Base-by-base conservation (phyloP, 2,797 vertebrate species). In the Lithobates sylvaticus region DNA sequence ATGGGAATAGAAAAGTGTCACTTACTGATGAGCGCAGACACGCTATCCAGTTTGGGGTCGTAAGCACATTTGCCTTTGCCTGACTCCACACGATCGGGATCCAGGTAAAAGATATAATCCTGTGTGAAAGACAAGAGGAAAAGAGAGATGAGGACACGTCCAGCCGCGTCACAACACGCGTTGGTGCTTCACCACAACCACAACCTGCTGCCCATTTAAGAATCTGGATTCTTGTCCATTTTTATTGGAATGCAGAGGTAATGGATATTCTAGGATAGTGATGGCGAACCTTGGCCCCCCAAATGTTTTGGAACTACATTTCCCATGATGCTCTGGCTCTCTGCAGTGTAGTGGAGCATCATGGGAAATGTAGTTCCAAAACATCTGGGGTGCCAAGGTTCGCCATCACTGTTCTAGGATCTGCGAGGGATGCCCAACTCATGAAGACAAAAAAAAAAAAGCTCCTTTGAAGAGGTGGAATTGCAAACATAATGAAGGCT, bases 1-100 rank as follows among this genome's bases (percentile, higher is more conserved):
- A 27, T 29, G 0, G 26, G 65, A 67, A 67, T 67, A 67, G 65
- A 67, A 67, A 13, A 9, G 26, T 67, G 10, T 39, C 29, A 95
- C 98, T 97, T 95, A 99, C 98, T 99, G 93, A 99, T 98, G 92
- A 99, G 95, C 23, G 97, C 96, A 3, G 98, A 99, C 86, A 99
- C 97, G 0, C 97, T 99, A 94, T 99, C 98, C 88, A 99, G 95
- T 95, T 99, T 99, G 89, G 98, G 98, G 92, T 99, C 98, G 0
- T 97, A 99, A 0, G 98, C 97, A 89, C 98, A 99, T 92, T 99
- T 99, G 89, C 98, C 98, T 93, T 99, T 99, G 89, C 98, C 98
- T 21, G 98, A 99, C 94, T 99, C 98, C 90, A 98, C 95, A 93
- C 95, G 98, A 88, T 97, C 97, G 0, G 97, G 96, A 91, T 99